Evolutionary conservation across 35 echinoderm and acorn worm species (phyloP).

Genomic region (Apostichopus californicus): DNA sequence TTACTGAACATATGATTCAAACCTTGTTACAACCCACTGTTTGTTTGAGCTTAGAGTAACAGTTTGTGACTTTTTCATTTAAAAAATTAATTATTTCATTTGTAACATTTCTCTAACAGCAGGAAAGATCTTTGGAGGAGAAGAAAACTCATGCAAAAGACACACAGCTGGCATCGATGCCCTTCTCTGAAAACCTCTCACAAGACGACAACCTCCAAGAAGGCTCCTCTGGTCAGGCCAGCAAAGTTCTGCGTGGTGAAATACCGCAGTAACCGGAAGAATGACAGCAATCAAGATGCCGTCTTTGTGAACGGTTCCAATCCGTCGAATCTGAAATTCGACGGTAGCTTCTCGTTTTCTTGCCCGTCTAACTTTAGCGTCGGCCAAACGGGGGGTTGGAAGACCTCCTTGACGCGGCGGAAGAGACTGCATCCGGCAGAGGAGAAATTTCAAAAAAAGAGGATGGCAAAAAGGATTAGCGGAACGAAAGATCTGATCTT

Average conservation of each 20-base stretch:
- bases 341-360: constrained; percentile 32
- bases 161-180: constrained; percentile 22
- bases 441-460: constrained; percentile 57
- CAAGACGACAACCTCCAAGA: constrained; percentile 7
- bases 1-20: not conserved
- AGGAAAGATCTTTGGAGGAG: constrained; percentile 31
- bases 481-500: constrained; percentile 41
- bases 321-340: constrained; percentile 2
- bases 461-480: constrained; percentile 23
- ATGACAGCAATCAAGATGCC: not conserved
- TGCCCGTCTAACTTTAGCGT: constrained; percentile 30
- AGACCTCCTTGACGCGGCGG: constrained; percentile 15
- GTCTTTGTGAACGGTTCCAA: constrained; percentile 1
- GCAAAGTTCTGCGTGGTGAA: constrained; percentile 36
- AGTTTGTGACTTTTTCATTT: not conserved
- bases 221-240: constrained; percentile 14
- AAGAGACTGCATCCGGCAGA: constrained; percentile 52
- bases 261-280: not conserved
- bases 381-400: not conserved
- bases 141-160: constrained; percentile 13
- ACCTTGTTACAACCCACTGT: not conserved
- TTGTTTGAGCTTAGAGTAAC: not conserved
- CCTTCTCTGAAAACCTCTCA: not conserved
- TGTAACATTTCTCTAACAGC: not conserved
- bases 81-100: not conserved